Percentiles rank a stretch among this genome's conserved stretches.
Evolutionary conservation across 2,888 invertebrate species (phyloP).

Genomic region (Sphaeridia pumilis): DNA sequence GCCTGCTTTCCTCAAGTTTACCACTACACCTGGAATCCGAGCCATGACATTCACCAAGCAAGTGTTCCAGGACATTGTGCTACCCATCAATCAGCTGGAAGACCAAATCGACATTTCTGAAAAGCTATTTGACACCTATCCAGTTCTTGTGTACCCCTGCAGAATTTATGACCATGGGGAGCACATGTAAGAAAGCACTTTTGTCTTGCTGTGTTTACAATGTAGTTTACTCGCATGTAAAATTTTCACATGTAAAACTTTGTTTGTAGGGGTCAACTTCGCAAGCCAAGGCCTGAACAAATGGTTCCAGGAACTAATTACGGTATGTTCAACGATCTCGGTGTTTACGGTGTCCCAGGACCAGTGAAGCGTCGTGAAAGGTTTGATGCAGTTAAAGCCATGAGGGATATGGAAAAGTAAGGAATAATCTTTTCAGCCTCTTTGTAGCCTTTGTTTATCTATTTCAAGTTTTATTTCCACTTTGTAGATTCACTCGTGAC

Average conservation of each 20-base stretch:
- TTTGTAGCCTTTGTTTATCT: neutral
- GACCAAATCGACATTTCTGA: slow-evolving; percentile 51
- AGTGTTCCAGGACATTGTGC: slow-evolving; percentile 59
- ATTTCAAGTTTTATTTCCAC: neutral
- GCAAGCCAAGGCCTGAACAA: slow-evolving; percentile 47
- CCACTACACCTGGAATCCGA: slow-evolving; percentile 55
- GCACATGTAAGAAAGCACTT: slow-evolving; percentile 37
- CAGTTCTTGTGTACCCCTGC: slow-evolving; percentile 57
- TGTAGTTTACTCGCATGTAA: too few species aligned
- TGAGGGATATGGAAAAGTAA: slow-evolving; percentile 55
- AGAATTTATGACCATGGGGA: slow-evolving; percentile 53
- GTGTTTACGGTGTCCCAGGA: slow-evolving; percentile 57
- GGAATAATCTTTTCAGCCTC: neutral
- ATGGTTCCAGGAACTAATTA: slow-evolving; percentile 53
- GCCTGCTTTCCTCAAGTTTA: slow-evolving; percentile 59
- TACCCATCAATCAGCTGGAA: slow-evolving; percentile 53
- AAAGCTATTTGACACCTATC: slow-evolving; percentile 53
- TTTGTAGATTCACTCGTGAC: slow-evolving; percentile 48
- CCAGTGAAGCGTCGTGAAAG: slow-evolving; percentile 49
- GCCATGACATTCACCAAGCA: slow-evolving; percentile 58
- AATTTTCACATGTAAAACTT: neutral
- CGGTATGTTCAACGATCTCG: slow-evolving; percentile 59
- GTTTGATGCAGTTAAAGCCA: slow-evolving; percentile 53
- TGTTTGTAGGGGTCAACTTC: slow-evolving; percentile 46
- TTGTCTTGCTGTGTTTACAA: too few species aligned